These are phyloP conservation scores for Nudaria mundana DNA, from an alignment of 2,888 invertebrate genomes.

Conservation along the genomic window DNA sequence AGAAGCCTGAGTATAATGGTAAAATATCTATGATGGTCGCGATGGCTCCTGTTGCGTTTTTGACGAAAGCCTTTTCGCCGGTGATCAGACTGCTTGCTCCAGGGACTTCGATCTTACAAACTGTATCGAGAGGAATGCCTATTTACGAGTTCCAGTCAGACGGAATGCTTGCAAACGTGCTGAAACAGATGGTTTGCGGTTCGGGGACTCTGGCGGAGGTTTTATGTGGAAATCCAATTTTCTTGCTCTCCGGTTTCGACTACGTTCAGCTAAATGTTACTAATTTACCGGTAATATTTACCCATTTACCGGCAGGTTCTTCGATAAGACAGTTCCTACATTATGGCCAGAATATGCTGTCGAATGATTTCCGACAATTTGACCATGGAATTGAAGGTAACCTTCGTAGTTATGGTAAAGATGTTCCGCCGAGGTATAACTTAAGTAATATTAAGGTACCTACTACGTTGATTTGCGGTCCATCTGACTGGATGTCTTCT, in stretches of 20 bases:
- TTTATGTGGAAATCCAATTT: slow-evolving; percentile 31
- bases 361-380: slow-evolving; percentile 49
- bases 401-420: neutral
- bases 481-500: neutral
- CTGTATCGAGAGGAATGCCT: neutral
- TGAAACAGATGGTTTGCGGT: slow-evolving; percentile 1
- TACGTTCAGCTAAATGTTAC: slow-evolving; percentile 79
- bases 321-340: slow-evolving; percentile 77
- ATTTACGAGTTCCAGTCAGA: neutral
- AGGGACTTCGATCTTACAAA: neutral
- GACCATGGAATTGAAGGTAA: slow-evolving; percentile 25
- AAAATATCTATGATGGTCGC: slow-evolving; percentile 78
- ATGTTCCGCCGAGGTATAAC: neutral
- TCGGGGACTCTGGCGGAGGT: neutral
- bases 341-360: slow-evolving; percentile 70
- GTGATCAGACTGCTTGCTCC: neutral
- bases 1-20: slow-evolving; percentile 76
- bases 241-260: slow-evolving; percentile 81
- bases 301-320: slow-evolving; percentile 79
- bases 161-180: neutral
- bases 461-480: neutral
- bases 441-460: neutral
- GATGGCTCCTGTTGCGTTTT: slow-evolving; percentile 81
- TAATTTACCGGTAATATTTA: slow-evolving; percentile 77
- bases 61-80: slow-evolving; percentile 19